phyloP scores from a whole-genome alignment of 2,888 invertebrate species.

The Criorhina ranunculi region DNA sequence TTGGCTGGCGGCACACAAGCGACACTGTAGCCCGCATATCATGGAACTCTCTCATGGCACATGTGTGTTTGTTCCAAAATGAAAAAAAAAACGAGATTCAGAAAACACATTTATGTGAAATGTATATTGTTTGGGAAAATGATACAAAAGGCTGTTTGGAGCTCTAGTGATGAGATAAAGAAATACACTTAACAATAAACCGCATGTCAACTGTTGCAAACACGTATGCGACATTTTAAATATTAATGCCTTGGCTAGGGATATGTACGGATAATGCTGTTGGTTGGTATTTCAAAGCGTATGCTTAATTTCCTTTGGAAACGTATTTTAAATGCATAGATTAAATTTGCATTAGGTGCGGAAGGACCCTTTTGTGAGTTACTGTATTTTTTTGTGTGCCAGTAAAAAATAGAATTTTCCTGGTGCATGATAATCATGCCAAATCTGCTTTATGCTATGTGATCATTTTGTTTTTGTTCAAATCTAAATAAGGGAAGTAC shows the following conservation, averaged over 20 bases:
- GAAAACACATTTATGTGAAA: constrained; percentile 70
- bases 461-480: neutral
- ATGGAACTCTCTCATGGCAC: constrained; percentile 47
- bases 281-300: constrained; percentile 48
- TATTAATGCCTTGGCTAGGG: constrained; percentile 61
- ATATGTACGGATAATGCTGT: constrained; percentile 40
- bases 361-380: constrained; percentile 48
- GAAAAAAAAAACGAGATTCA: constrained; percentile 46
- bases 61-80: constrained; percentile 33
- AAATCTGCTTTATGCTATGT: constrained; percentile 27
- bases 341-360: constrained; percentile 70
- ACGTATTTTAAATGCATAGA: constrained; percentile 71
- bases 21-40: constrained; percentile 50
- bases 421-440: constrained; percentile 49
- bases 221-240: constrained; percentile 75
- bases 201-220: constrained; percentile 67
- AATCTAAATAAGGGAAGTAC: too few relatives aligned
- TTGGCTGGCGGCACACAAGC: constrained; percentile 41
- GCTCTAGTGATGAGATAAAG: constrained; percentile 71
- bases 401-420: constrained; percentile 25
- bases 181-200: constrained; percentile 69
- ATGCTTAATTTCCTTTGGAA: constrained; percentile 70
- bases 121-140: constrained; percentile 73
- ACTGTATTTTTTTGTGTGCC: constrained; percentile 47
- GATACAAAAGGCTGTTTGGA: constrained; percentile 67